A percentile compares a stretch with the other conserved stretches of the same genome.
phyloP scores from a whole-genome alignment of 2,113 vertebrate species.

The Chloroceryle aenea region DNA sequence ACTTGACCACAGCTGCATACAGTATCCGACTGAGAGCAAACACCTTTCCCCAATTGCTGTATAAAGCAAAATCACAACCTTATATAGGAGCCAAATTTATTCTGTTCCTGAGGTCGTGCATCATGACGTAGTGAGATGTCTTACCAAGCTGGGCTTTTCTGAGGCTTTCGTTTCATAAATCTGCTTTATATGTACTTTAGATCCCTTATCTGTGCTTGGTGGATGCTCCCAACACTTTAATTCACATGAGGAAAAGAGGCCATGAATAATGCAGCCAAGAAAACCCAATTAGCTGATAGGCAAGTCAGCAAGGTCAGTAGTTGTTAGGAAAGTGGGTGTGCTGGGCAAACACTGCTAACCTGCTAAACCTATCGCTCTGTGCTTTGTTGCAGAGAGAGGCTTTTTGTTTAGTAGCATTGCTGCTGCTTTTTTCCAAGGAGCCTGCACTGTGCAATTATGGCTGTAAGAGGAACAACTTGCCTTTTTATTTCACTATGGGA shows the following conservation, averaged over 20 bases:
- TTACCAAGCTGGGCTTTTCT: not conserved
- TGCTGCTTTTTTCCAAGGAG: not conserved
- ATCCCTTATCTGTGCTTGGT: not conserved
- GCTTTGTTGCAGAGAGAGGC: not conserved
- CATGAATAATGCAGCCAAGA: not conserved
- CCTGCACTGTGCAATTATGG: not conserved
- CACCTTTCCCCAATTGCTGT: not conserved
- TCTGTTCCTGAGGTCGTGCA: not conserved
- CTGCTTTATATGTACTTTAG: not conserved
- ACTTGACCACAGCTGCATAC: not conserved
- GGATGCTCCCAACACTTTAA: not conserved
- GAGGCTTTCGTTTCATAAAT: not conserved
- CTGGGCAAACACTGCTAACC: not conserved
- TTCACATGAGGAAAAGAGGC: not conserved
- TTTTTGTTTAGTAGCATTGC: not conserved
- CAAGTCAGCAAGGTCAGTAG: not conserved
- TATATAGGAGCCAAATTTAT: not conserved
- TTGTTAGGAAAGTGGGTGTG: not conserved
- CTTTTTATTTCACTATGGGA: not conserved
- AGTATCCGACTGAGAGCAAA: not conserved
- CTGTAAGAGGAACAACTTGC: not conserved
- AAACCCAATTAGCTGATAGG: not conserved
- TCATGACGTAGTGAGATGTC: not conserved
- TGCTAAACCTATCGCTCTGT: not conserved
- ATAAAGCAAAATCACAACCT: not conserved